These are phyloP conservation scores for Leptonema lineaticorne DNA, from an alignment of 1,140 invertebrate species.

Conservation along the genomic window DNA sequence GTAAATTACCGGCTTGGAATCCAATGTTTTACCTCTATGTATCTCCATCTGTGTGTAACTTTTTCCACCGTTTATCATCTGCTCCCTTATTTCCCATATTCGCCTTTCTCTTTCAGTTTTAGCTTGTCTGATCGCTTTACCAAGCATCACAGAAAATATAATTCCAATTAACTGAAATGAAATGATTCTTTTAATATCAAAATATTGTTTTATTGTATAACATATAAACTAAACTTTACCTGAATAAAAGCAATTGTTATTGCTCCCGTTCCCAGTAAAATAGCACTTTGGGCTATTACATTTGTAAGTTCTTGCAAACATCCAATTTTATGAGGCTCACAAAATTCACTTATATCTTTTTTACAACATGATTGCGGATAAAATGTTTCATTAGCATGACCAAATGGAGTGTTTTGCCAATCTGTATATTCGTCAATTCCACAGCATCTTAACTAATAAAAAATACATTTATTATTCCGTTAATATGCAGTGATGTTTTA, in stretches of 20 bases:
- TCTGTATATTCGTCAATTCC: conserved; percentile 64
- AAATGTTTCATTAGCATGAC: conserved; percentile 46
- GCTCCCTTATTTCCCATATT: conserved; percentile 63
- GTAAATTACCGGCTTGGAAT: conserved; percentile 49
- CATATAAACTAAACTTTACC: conserved; percentile 48
- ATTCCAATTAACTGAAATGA: conserved; percentile 77
- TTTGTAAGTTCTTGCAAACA: conserved; percentile 67
- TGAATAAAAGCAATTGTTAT: conserved; percentile 79
- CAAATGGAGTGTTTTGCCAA: conserved; percentile 57
- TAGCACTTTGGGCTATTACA: conserved; percentile 70
- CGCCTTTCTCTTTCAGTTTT: conserved; percentile 70
- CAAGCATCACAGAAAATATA: conserved; percentile 82
- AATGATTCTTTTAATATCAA: not conserved
- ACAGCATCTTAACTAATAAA: conserved; percentile 72
- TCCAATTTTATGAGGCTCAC: conserved; percentile 51
- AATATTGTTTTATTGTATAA: not conserved
- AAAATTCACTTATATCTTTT: not conserved
- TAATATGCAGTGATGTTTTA: not conserved
- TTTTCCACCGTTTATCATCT: conserved; percentile 48
- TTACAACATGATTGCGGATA: conserved; percentile 58
- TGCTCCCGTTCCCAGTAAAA: conserved; percentile 76
- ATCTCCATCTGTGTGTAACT: conserved; percentile 47
- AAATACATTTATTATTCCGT: conserved; percentile 21
- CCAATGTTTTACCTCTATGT: conserved; percentile 47
- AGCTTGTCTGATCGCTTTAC: conserved; percentile 76